Evolutionary conservation across 2,797 vertebrate species (phyloP).

Genomic region (Sylvia borin): DNA sequence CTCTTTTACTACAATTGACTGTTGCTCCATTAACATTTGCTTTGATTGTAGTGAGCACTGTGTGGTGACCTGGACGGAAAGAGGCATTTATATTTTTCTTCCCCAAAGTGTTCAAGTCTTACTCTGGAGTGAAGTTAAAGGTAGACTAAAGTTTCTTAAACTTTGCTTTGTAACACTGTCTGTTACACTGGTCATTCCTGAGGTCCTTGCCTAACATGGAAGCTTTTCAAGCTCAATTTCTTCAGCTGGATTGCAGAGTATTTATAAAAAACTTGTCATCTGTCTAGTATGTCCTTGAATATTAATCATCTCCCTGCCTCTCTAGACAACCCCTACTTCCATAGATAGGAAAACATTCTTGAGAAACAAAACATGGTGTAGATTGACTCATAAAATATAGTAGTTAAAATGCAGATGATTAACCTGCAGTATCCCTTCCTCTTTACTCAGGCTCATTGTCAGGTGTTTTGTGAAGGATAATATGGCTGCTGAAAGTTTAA

Average conservation of each 20-base stretch:
- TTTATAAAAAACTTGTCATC: neutral
- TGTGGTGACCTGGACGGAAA: conserved; percentile 93
- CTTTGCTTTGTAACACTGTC: neutral
- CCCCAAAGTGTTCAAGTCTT: conserved; percentile 94
- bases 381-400: neutral
- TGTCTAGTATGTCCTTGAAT: neutral
- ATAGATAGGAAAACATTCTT: neutral
- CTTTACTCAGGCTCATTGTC: neutral
- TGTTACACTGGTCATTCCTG: neutral
- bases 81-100: conserved; percentile 91
- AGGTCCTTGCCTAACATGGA: neutral
- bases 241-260: neutral
- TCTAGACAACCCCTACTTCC: neutral
- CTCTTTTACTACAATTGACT: neutral
- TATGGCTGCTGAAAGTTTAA: neutral
- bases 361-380: neutral
- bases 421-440: neutral
- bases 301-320: neutral
- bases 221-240: neutral
- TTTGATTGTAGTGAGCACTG: conserved; percentile 86
- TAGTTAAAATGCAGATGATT: neutral
- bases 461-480: neutral
- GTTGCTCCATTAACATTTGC: neutral
- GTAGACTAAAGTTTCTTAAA: conserved; percentile 63
- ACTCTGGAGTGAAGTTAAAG: conserved; percentile 94